Base-by-base conservation (phyloP, 2,113 vertebrate species). In the Mixornis gularis region DNA sequence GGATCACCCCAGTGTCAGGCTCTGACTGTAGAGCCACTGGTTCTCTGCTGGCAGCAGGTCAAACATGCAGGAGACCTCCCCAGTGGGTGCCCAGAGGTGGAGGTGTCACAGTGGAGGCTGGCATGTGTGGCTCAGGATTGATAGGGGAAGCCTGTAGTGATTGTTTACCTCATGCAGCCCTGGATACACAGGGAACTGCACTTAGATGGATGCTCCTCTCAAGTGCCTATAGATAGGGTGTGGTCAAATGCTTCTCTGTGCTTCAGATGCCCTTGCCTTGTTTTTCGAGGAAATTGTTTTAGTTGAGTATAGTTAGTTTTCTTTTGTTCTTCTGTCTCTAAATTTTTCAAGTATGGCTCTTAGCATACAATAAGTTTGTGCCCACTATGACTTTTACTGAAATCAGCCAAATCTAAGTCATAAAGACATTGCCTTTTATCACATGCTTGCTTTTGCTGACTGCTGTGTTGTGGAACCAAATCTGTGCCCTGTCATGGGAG, bases 61-160 rank as follows among this genome's bases (percentile, higher is more conserved):
- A 48, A 13, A 3, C n/a, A 55, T 18, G 22, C 51, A 71, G 62
- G 70, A 79, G 52, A 46, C 10, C 5, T 32, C 5, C 4, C 17
- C 7, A 4, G 26, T 10, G n/a, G 30, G 10, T 52, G 41, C 52
- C 41, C 3, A 43, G 68, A n/a, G n/a, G 79, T 30, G 40, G 56
- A 30, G 40, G 9, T 29, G 5, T 10, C 56, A 21, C 8, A 1
- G n/a, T 24, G n/a, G n/a, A 64, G 63, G 22, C 26, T 0, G 8
- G 12, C 21, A 7, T 0, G 8, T 13, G 10, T 0, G 1, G 34
- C 56, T 63, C 26, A 17, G 43, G 55, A 32, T 8, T 74, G 72
- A 38, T 1, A 4, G 9, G 30, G 3, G 3, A 55, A 46, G 20
- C 26, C 55, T 43, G 0, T 5, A 43, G 46, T 13, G 13, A 30